These are phyloP conservation scores for Casuarius casuarius DNA, from an alignment of 2,113 vertebrate genomes.

Conservation along the genomic window DNA sequence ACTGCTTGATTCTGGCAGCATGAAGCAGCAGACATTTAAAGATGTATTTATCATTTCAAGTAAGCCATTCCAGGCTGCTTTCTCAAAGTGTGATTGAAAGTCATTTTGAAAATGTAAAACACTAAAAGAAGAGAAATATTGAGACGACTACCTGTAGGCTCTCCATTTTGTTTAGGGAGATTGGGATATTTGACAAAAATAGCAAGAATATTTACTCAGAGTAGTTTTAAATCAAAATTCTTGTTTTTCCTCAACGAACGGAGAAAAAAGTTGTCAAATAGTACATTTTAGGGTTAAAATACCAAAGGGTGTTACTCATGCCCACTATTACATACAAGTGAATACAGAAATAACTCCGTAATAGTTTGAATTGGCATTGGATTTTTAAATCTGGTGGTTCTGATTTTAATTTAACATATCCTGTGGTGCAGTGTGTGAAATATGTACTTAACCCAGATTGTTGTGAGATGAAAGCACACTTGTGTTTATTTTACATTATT, in stretches of 20 bases:
- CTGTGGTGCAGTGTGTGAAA: constrained; percentile 81
- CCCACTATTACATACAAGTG: constrained; percentile 46
- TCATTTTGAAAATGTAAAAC: background rate
- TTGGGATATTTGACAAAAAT: background rate
- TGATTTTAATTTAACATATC: constrained; percentile 85
- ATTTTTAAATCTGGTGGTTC: constrained; percentile 70
- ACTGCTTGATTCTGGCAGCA: background rate
- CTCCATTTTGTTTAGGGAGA: background rate
- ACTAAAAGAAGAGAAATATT: constrained; percentile 1
- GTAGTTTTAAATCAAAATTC: constrained; percentile 1
- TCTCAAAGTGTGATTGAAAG: constrained; percentile 7
- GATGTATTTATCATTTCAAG: background rate
- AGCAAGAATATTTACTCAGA: background rate
- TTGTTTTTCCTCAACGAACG: constrained; percentile 14
- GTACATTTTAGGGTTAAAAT: constrained; percentile 53
- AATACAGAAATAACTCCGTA: constrained; percentile 67
- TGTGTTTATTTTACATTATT: constrained; percentile 83
- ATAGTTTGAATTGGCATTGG: constrained; percentile 59
- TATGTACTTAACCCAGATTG: constrained; percentile 77
- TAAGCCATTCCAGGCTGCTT: constrained; percentile 6
- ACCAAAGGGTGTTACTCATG: constrained; percentile 58
- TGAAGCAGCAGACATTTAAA: constrained; percentile 27
- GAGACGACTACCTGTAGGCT: background rate
- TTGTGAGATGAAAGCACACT: constrained; percentile 79
- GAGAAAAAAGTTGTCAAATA: background rate